Evolutionary conservation across 2,888 invertebrate genomes (phyloP), one percentile per base, ranked within the genome.

Genomic region (Globia sparganii): DNA sequence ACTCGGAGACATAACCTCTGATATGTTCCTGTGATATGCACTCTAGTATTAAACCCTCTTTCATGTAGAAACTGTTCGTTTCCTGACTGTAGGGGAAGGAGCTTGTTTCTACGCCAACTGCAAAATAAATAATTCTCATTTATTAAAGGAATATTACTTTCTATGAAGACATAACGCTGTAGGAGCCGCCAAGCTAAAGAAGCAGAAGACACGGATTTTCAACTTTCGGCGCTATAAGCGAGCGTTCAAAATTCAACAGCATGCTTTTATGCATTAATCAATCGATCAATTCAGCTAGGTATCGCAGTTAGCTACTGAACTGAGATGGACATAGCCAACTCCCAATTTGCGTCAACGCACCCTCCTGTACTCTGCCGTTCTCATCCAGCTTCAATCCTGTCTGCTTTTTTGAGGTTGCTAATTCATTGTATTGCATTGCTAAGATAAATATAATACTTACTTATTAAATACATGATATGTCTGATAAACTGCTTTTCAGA

Each of bases 51-150:
- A 97, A 90, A 73, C 95, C 91, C 0, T 95, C 92, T 77, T 92
- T 93, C 93, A 97, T 94, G 61, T 90, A 90, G 86, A 97, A 97
- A 61, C 93, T 90, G 62, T 95, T 91, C 4, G 93, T 89, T 53
- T 94, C 93, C n/a, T 94, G 90, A 70, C 93, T 94, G 83, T 94
- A 96, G 0, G 93, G 91, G 87, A 97, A 97, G 0, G 97, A 97
- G 67, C 91, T 96, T 71, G 97, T 97, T 90, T 97, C 97, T 80
- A 97, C 93, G 8, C 97, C 97, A 93, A 97, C 97, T 97, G 92
- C 5, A 93, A 95, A 46, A n/a, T 71, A 68, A 69, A 80, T 25
- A 2, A 61, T n/a, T n/a, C 11, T 40, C n/a, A n/a, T n/a, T 62
- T 31, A 37, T 9, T 4, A n/a, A 34, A 56, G 2, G 21, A n/a